phyloP scores from a whole-genome alignment of 2,888 invertebrate genomes.

The Nudaria mundana region DNA sequence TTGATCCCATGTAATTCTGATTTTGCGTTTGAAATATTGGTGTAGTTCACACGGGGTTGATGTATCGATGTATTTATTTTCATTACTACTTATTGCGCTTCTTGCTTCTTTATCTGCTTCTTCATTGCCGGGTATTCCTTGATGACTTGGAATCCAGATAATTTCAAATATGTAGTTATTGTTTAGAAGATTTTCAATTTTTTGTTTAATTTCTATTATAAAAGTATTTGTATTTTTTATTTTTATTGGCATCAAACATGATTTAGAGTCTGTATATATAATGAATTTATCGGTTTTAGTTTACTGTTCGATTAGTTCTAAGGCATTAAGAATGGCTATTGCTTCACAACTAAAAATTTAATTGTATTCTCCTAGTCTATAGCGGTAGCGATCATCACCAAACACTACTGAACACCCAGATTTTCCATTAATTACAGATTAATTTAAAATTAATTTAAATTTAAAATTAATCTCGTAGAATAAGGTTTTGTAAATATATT shows the following conservation, averaged over 20 bases:
- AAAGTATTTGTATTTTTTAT: neutral
- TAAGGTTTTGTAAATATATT: neutral
- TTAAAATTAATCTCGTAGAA: neutral
- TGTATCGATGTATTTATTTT: too few relatives aligned
- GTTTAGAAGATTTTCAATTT: too few relatives aligned
- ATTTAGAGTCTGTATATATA: neutral
- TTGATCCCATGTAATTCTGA: too few relatives aligned
- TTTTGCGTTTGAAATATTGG: too few relatives aligned
- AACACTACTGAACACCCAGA: neutral
- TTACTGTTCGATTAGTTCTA: neutral
- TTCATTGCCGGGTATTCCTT: too few relatives aligned
- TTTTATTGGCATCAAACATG: neutral
- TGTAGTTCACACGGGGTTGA: too few relatives aligned
- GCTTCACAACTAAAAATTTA: neutral
- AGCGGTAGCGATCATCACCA: neutral
- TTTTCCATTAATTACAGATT: neutral
- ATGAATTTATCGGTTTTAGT: neutral
- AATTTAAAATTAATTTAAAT: neutral
- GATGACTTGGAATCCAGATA: too few relatives aligned
- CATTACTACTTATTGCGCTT: too few relatives aligned
- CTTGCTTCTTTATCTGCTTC: too few relatives aligned
- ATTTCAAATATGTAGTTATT: too few relatives aligned
- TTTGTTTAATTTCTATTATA: too few relatives aligned
- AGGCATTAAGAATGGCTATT: neutral
- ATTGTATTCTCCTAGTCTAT: neutral